A percentile compares a stretch with the other conserved stretches of the same genome.
phyloP scores from a whole-genome alignment of 2,888 invertebrate species.

The Pyralis farinalis region DNA sequence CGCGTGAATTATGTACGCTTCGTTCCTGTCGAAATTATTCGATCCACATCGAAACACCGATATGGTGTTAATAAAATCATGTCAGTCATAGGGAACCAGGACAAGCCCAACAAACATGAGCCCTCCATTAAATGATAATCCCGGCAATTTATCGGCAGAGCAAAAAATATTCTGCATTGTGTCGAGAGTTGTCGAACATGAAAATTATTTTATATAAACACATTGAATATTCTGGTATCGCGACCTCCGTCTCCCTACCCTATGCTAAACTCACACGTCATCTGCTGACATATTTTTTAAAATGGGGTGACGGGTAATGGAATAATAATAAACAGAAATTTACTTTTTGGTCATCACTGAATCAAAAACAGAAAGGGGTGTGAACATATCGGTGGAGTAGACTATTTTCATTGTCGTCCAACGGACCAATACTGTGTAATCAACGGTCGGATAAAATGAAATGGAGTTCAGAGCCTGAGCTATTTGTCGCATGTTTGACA shows the following conservation, averaged over 20 bases:
- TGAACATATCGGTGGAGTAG: slow-evolving; percentile 74
- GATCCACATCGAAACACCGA: slow-evolving; percentile 50
- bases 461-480: slow-evolving; percentile 63
- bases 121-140: slow-evolving; percentile 81
- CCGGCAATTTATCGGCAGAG: slow-evolving; percentile 75
- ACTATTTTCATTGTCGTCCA: slow-evolving; percentile 71
- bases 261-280: slow-evolving; percentile 54
- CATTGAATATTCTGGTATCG: slow-evolving; percentile 73
- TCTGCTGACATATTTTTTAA: slow-evolving; percentile 79
- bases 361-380: slow-evolving; percentile 77
- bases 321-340: slow-evolving; percentile 81
- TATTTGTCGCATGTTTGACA: slow-evolving; percentile 80
- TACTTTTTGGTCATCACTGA: slow-evolving; percentile 78
- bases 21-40: slow-evolving; percentile 48
- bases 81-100: slow-evolving; percentile 74
- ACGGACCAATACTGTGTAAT: slow-evolving; percentile 77
- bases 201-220: slow-evolving; percentile 81
- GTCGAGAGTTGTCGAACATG: slow-evolving; percentile 77
- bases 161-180: slow-evolving; percentile 77
- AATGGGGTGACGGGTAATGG: slow-evolving; percentile 76
- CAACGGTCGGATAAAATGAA: slow-evolving; percentile 71
- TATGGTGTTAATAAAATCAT: slow-evolving; percentile 76
- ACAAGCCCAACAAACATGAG: slow-evolving; percentile 76
- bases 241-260: slow-evolving; percentile 58
- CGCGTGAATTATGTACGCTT: slow-evolving; percentile 52